Percentiles rank a stretch among this genome's conserved stretches.
phyloP scores from a whole-genome alignment of 2,797 vertebrate species.

The Iguana delicatissima region DNA sequence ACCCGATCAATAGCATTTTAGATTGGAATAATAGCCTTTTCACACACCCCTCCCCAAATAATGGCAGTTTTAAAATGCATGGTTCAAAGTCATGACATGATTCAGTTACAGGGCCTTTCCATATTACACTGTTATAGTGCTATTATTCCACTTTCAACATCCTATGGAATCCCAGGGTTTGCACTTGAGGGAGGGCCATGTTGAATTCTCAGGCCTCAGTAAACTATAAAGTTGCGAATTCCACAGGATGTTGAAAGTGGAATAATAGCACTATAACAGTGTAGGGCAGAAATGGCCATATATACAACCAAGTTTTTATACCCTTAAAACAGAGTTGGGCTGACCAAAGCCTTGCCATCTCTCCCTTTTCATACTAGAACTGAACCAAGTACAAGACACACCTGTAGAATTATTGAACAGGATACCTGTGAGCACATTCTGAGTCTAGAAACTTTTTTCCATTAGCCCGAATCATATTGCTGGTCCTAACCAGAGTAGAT shows the following conservation, averaged over 20 bases:
- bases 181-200: too few relatives aligned
- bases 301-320: constrained; percentile 1
- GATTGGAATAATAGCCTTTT: constrained; percentile 13
- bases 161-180: too few relatives aligned
- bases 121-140: too few relatives aligned
- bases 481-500: too few relatives aligned
- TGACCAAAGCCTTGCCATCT: background rate
- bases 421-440: too few relatives aligned
- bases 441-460: background rate
- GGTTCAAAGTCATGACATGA: background rate
- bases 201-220: too few relatives aligned
- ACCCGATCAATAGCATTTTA: background rate
- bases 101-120: background rate
- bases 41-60: constrained; percentile 18
- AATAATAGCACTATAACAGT: too few relatives aligned
- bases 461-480: too few relatives aligned
- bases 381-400: background rate
- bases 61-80: background rate
- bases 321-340: background rate
- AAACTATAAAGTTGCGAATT: too few relatives aligned
- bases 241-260: too few relatives aligned
- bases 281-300: too few relatives aligned
- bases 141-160: too few relatives aligned
- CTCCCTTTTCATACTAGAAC: background rate
- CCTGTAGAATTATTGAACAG: background rate